Conservation (phyloP, 2,888 invertebrate genomes). For the Siphlonurus alternatus region DNA sequence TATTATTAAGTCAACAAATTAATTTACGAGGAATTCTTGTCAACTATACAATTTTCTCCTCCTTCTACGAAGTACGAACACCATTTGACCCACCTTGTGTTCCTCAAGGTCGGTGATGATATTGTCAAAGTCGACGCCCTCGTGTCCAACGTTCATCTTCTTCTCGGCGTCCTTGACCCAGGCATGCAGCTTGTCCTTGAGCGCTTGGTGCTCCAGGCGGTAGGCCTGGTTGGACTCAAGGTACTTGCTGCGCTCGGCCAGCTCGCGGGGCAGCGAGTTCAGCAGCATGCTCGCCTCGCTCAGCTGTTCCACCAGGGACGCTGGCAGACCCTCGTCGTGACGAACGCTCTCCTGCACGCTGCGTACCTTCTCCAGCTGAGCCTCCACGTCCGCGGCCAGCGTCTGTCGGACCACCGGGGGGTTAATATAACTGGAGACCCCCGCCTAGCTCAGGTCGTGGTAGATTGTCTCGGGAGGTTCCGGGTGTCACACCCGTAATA, state of each 20-base stretch:
- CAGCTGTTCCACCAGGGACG: conserved; percentile 63
- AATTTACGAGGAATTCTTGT: no score
- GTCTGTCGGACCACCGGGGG: conserved; percentile 16
- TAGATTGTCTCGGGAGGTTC: no score
- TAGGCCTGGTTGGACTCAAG: conserved; percentile 57
- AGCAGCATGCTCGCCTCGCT: conserved; percentile 68
- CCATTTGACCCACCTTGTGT: conserved; percentile 48
- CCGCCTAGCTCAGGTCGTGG: no score
- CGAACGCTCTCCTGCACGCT: conserved; percentile 52
- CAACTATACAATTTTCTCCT: no score
- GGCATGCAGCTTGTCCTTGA: conserved; percentile 58
- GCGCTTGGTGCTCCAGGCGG: conserved; percentile 55
- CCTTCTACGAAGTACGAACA: no score
- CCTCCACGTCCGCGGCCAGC: conserved; percentile 48
- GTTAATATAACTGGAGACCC: neutral
- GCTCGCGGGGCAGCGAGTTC: conserved; percentile 58
- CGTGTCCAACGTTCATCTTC: conserved; percentile 56
- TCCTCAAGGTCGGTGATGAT: conserved; percentile 68
- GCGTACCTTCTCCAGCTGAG: conserved; percentile 49
- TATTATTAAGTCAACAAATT: no score
- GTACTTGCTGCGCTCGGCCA: conserved; percentile 66
- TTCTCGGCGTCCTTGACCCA: conserved; percentile 75
- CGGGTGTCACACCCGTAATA: no score
- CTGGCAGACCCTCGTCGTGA: conserved; percentile 62
- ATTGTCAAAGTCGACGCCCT: conserved; percentile 78